These are phyloP conservation scores for Lingula anatina DNA, from an alignment of 2,888 invertebrate species.

Conservation along the genomic window DNA sequence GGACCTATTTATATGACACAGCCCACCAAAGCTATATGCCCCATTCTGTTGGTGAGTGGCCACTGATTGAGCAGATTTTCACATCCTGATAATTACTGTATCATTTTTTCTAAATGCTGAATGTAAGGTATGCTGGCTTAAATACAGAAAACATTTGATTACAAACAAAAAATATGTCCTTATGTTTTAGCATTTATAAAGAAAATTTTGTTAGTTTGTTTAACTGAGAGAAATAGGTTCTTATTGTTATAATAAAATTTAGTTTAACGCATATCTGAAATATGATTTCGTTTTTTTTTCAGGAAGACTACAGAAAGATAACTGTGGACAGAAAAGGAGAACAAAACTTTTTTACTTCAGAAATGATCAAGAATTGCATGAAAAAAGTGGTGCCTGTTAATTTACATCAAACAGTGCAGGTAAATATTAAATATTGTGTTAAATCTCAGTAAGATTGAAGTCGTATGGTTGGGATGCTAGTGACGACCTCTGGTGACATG, in stretches of 20 bases:
- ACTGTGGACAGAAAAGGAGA: conserved; percentile 96
- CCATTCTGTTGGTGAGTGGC: conserved; percentile 79
- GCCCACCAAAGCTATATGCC: conserved; percentile 98
- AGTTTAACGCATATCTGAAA: too few species aligned
- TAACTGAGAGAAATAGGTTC: background rate
- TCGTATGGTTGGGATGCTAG: too few species aligned
- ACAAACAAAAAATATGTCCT: too few species aligned
- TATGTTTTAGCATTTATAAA: background rate
- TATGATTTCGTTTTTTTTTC: conserved; percentile 3
- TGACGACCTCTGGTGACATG: too few species aligned
- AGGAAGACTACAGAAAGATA: conserved; percentile 68
- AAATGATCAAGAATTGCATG: conserved; percentile 99
- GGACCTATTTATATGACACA: conserved; percentile 99
- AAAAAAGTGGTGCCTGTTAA: conserved; percentile 96
- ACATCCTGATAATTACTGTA: too few species aligned
- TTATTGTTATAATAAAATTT: too few species aligned
- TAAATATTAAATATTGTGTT: too few species aligned
- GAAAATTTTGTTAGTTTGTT: background rate
- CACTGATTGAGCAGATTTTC: too few species aligned
- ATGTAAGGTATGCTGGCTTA: too few species aligned
- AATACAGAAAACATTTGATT: too few species aligned
- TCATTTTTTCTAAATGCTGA: too few species aligned
- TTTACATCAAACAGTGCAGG: conserved; percentile 80
- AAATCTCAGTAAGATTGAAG: too few species aligned
- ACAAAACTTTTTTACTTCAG: conserved; percentile 96